Evolutionary conservation across 1,140 invertebrate species (phyloP).

Genomic region (Drosophila yakuba): DNA sequence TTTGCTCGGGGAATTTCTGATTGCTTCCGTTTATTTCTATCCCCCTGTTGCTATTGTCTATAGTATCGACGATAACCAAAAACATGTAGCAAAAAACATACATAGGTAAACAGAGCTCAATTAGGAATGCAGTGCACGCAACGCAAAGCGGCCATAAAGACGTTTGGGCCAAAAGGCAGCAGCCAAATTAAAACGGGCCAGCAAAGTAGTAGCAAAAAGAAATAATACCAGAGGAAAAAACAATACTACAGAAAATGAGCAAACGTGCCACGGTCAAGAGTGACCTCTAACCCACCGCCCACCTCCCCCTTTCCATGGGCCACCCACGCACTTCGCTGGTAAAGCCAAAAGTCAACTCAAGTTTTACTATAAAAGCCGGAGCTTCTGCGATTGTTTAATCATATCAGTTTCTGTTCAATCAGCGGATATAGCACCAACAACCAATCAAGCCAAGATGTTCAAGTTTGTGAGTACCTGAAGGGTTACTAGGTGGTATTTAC

Average conservation of each 20-base stretch:
- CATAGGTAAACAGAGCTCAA: slow-evolving; percentile 38
- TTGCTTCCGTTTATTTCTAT: slow-evolving; percentile 66
- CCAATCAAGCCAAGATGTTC: slow-evolving; percentile 72
- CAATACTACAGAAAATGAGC: slow-evolving; percentile 16
- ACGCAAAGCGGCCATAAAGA: slow-evolving; percentile 65
- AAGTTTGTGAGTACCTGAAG: slow-evolving; percentile 77
- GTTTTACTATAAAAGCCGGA: slow-evolving; percentile 63
- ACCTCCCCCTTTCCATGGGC: slow-evolving; percentile 9
- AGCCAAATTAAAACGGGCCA: slow-evolving; percentile 58
- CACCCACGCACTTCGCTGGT: slow-evolving; percentile 8
- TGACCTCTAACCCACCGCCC: slow-evolving; percentile 23
- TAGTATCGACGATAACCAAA: not conserved
- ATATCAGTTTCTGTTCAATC: slow-evolving; percentile 71
- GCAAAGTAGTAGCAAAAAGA: not conserved
- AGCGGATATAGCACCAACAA: slow-evolving; percentile 45
- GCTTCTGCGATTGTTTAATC: slow-evolving; percentile 44
- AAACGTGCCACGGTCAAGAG: slow-evolving; percentile 68
- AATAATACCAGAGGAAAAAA: slow-evolving; percentile 1
- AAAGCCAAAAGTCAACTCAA: slow-evolving; percentile 10
- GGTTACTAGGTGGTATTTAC: not conserved
- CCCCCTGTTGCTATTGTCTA: slow-evolving; percentile 9
- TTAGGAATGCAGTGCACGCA: slow-evolving; percentile 68
- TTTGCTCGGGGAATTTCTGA: slow-evolving; percentile 63
- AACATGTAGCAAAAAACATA: not conserved
- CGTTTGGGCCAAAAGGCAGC: slow-evolving; percentile 62